Conservation (phyloP, 2,113 vertebrate species). For the Megaleporinus macrocephalus region DNA sequence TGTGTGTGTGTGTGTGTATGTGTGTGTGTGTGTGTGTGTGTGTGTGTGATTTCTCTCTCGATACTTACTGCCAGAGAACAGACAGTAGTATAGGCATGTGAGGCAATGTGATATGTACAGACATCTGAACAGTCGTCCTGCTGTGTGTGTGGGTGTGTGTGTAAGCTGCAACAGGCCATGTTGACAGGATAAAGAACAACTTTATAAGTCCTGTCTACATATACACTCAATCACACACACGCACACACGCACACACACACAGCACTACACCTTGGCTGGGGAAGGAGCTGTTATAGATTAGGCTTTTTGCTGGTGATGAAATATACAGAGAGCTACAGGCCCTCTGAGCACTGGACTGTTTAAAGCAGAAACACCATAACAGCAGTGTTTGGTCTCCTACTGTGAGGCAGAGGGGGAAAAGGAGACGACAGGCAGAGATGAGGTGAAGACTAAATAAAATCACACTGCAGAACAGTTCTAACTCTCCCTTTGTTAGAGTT, state of each 20-base stretch:
- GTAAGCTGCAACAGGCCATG: conserved; percentile 19
- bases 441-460: no score
- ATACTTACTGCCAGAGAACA: no score
- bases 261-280: neutral
- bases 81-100: neutral
- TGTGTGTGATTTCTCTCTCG: no score
- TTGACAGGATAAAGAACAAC: conserved; percentile 26
- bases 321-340: conserved; percentile 33
- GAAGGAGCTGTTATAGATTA: conserved; percentile 16
- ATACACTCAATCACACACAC: conserved; percentile 5
- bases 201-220: conserved; percentile 36
- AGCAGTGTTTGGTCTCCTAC: no score
- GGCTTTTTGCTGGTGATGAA: conserved; percentile 18
- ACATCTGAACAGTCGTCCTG: conserved; percentile 28
- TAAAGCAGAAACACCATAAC: neutral
- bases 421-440: no score
- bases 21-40: no score
- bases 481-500: no score
- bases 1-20: no score
- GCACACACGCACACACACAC: no score
- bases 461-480: no score
- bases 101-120: neutral
- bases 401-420: no score
- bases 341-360: conserved; percentile 34
- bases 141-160: conserved; percentile 28